These are phyloP conservation scores for Caenorhabditis panamensis DNA, from an alignment of 2,888 invertebrate genomes.

Conservation along the genomic window DNA sequence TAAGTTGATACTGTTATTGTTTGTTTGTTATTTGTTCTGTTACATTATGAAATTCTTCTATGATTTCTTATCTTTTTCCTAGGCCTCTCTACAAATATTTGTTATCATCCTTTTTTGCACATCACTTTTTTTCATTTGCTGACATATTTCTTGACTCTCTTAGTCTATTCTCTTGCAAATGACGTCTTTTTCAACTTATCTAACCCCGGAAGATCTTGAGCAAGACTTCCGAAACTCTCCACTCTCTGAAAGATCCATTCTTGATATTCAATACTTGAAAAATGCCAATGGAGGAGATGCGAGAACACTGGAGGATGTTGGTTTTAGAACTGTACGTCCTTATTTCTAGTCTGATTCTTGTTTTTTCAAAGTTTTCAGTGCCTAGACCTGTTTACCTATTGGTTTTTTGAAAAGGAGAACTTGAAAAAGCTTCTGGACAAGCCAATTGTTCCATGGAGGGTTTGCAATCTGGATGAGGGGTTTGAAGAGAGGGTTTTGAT, in stretches of 20 bases:
- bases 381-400: slow-evolving; percentile 18
- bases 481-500: not conserved
- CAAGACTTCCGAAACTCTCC: not conserved
- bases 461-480: slow-evolving; percentile 12
- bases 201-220: no score
- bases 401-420: slow-evolving; percentile 8
- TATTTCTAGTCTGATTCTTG: not conserved
- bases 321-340: not conserved
- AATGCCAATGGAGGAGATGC: slow-evolving; percentile 21
- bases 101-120: no score
- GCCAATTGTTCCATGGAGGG: slow-evolving; percentile 13
- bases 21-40: not conserved
- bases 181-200: no score
- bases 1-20: not conserved
- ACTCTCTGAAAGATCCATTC: not conserved
- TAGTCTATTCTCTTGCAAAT: no score
- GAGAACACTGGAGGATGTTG: slow-evolving; percentile 8
- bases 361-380: slow-evolving; percentile 3
- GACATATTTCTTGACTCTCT: not conserved
- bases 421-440: not conserved
- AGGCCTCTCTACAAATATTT: no score
- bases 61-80: no score
- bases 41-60: not conserved
- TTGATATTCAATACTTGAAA: slow-evolving; percentile 11
- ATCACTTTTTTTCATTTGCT: not conserved